Conservation (phyloP, 2,888 invertebrate species). For the Pollenia angustigena region DNA sequence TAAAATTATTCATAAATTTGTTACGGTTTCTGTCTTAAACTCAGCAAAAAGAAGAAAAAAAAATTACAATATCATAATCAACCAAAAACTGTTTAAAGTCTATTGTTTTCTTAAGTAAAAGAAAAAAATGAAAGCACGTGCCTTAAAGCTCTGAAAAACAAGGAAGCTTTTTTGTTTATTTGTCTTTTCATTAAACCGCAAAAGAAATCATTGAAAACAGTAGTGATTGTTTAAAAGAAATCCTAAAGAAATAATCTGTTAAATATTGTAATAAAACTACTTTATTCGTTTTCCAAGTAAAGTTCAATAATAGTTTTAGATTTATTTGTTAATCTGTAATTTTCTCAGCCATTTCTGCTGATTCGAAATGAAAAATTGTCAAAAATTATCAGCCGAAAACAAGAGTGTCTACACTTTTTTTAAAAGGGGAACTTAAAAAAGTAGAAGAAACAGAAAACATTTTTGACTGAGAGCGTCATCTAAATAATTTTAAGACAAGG, state of each 20-base stretch:
- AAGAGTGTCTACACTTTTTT: too few species aligned
- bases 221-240: conserved; percentile 61
- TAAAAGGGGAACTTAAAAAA: too few species aligned
- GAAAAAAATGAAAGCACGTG: conserved; percentile 65
- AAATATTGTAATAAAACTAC: background rate
- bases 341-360: background rate
- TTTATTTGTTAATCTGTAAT: background rate
- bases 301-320: background rate
- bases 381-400: background rate
- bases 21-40: conserved; percentile 48
- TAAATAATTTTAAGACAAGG: too few species aligned
- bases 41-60: conserved; percentile 4
- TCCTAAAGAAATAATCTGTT: conserved; percentile 55
- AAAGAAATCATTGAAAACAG: conserved; percentile 37
- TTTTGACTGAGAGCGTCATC: too few species aligned
- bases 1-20: conserved; percentile 60
- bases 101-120: conserved; percentile 40
- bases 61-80: conserved; percentile 27
- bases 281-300: background rate
- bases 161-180: conserved; percentile 53
- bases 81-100: conserved; percentile 29
- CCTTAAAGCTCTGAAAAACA: conserved; percentile 50
- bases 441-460: too few species aligned
- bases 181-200: background rate
- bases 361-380: background rate